Conservation (phyloP, 2,888 invertebrate species). For the Temnothorax ravouxi region DNA sequence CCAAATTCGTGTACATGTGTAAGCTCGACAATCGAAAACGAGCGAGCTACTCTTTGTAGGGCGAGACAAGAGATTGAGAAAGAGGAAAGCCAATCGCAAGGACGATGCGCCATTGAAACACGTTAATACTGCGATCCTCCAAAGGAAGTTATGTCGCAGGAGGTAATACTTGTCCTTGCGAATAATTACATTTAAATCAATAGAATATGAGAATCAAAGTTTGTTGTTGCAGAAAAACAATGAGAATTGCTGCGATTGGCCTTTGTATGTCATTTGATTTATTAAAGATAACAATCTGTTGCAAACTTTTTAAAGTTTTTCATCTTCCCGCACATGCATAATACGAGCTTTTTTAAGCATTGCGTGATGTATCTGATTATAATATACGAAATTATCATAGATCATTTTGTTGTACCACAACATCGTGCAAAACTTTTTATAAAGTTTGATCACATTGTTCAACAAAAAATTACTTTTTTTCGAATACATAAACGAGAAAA, state of each 20-base stretch:
- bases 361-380: not conserved
- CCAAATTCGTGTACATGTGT: slow-evolving; percentile 68
- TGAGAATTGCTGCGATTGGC: slow-evolving; percentile 54
- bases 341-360: not conserved
- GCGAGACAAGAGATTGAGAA: slow-evolving; percentile 63
- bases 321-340: slow-evolving; percentile 13
- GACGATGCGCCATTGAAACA: slow-evolving; percentile 66
- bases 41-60: slow-evolving; percentile 71
- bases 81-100: slow-evolving; percentile 64
- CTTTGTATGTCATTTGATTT: slow-evolving; percentile 58
- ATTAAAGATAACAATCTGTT: slow-evolving; percentile 58
- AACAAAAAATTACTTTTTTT: not conserved
- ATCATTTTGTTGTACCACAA: not conserved
- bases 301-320: slow-evolving; percentile 33
- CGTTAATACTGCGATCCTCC: slow-evolving; percentile 26
- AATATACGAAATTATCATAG: not conserved
- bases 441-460: not conserved
- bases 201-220: slow-evolving; percentile 51
- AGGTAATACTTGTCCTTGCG: slow-evolving; percentile 32
- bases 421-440: not conserved
- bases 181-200: slow-evolving; percentile 53
- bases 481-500: no score
- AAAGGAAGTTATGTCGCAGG: slow-evolving; percentile 40
- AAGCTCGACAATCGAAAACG: slow-evolving; percentile 68
- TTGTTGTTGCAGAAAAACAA: slow-evolving; percentile 53